Evolutionary conservation across 2,113 vertebrate genomes (phyloP), one percentile per base, ranked within the genome.

Genomic region (Chionodraco myersi): DNA sequence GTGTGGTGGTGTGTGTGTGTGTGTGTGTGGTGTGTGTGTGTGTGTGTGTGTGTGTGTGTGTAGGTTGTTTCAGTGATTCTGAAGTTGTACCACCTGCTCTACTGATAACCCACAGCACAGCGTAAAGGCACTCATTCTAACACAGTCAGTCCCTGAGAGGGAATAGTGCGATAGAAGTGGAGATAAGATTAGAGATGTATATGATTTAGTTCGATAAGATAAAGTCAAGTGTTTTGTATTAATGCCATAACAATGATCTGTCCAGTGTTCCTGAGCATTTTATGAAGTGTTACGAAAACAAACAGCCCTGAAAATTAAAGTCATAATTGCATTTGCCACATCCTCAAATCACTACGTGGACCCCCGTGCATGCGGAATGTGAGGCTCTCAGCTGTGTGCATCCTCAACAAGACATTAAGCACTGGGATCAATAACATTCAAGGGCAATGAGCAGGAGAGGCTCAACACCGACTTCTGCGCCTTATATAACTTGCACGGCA

Each of bases 341-440:
- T 1, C 18, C 66, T 41, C 49, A 26, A n/a, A 91, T 89, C 85
- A 59, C 80, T 80, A 51, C 8, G 36, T 34, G 15, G 65, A 73
- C 51, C 54, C 69, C 61, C 71, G 0, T 7, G 7, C 36, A 45
- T 36, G 82, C 64, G 62, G 62, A 34, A 56, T 74, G 1, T 51
- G 79, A 81, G 48, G 10, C 18, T 47, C 59, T 87, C 62, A 52
- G 80, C 86, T 73, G 44, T 66, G 82, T 79, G 86, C 86, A 83
- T 87, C 86, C 77, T 65, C 82, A 80, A 84, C 80, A 75, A 88
- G 86, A 85, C 76, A 72, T 85, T 79, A 90, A 87, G 72, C 80
- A 85, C 9, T 12, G 71, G 53, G 71, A 93, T 90, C 92, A 92
- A 93, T 93, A 92, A 85, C 91, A 77, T 82, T 88, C 92, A 93